Percentiles rank a stretch among this genome's conserved stretches.
Evolutionary conservation across 2,888 invertebrate genomes (phyloP).

Genomic region (Netelia fuscicornis): DNA sequence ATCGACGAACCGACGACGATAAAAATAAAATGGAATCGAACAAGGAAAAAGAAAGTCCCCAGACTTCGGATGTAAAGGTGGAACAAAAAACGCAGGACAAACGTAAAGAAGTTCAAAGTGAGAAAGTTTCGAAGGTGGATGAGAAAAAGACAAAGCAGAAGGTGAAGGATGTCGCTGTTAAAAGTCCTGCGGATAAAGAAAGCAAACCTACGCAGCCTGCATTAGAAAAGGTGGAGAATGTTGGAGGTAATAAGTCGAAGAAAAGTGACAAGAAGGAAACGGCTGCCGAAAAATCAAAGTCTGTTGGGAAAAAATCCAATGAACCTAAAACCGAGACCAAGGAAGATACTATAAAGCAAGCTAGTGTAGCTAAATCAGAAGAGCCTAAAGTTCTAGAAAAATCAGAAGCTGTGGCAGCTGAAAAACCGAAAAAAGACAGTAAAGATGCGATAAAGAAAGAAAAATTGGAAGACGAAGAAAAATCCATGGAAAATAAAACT

Average conservation of each 20-base stretch:
- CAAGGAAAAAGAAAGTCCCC: slow-evolving; percentile 10
- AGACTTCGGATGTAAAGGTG: neutral
- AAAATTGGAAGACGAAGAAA: slow-evolving; percentile 12
- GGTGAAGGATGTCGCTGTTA: slow-evolving; percentile 20
- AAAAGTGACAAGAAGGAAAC: slow-evolving; percentile 54
- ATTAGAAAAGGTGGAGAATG: slow-evolving; percentile 28
- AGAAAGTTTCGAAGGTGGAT: slow-evolving; percentile 11
- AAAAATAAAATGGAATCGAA: slow-evolving; percentile 37
- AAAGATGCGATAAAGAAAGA: neutral
- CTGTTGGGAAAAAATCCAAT: slow-evolving; percentile 32
- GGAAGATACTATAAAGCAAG: slow-evolving; percentile 9
- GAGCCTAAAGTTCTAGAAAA: slow-evolving; percentile 4
- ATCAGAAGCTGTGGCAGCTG: neutral
- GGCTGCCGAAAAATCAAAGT: slow-evolving; percentile 28
- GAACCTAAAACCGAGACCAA: slow-evolving; percentile 20
- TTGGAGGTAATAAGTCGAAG: slow-evolving; percentile 41
- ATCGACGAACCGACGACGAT: slow-evolving; percentile 53
- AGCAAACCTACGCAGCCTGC: neutral
- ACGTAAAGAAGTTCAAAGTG: neutral
- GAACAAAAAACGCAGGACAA: slow-evolving; percentile 30
- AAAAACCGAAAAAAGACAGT: slow-evolving; percentile 2
- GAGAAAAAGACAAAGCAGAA: slow-evolving; percentile 36
- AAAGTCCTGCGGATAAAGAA: neutral
- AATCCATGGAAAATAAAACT: neutral
- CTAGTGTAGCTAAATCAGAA: neutral